Evolutionary conservation across 2,113 vertebrate genomes (phyloP).

Genomic region (Chlorodrepanis virens): DNA sequence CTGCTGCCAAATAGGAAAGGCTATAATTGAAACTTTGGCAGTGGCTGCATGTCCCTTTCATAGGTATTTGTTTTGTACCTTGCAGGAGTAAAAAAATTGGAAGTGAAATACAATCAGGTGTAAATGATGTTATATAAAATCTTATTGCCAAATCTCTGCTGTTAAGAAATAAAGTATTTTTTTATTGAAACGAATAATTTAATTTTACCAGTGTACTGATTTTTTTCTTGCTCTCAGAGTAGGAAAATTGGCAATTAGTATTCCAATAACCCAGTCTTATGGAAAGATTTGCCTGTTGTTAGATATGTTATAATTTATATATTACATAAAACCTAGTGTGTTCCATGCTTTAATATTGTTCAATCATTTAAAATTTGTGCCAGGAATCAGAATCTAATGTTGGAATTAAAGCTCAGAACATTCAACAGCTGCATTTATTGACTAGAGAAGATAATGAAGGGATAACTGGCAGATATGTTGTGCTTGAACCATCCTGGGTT

Average conservation of each 20-base stretch:
- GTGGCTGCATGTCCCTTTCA: not conserved
- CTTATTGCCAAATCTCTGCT: conserved; percentile 25
- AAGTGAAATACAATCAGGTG: not conserved
- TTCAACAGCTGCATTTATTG: not conserved
- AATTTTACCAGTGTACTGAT: not conserved
- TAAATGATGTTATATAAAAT: not conserved
- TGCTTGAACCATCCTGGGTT: conserved; percentile 12
- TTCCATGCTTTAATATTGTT: conserved; percentile 18
- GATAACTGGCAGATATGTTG: not conserved
- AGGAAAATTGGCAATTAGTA: not conserved
- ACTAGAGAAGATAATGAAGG: not conserved
- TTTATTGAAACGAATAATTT: not conserved
- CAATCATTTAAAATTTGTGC: conserved; percentile 6
- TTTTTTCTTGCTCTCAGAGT: not conserved
- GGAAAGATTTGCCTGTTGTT: not conserved
- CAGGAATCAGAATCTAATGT: not conserved
- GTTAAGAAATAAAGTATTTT: conserved; percentile 30
- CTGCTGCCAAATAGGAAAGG: not conserved
- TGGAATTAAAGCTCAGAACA: not conserved
- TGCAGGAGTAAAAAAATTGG: not conserved
- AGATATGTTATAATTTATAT: not conserved
- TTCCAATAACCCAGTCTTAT: not conserved
- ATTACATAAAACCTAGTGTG: not conserved
- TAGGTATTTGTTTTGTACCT: conserved; percentile 11
- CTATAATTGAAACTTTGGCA: not conserved